These are phyloP conservation scores for Silurus lanzhouensis DNA, from an alignment of 2,797 vertebrate genomes.

Conservation along the genomic window DNA sequence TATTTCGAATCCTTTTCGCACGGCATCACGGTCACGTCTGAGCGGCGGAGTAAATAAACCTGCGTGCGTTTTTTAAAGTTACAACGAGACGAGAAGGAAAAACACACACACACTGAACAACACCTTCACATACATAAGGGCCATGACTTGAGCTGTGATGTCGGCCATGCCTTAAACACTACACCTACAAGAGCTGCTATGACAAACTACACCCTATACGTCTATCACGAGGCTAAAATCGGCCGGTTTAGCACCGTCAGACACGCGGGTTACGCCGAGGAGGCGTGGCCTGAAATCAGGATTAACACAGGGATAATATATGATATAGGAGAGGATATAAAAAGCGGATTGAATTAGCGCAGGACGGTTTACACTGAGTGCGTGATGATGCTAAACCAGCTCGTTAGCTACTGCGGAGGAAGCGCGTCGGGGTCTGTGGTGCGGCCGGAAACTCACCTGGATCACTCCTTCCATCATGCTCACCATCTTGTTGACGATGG, in stretches of 20 bases:
- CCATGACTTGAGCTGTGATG: constrained; percentile 16
- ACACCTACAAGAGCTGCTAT: constrained; percentile 30
- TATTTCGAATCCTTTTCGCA: background rate
- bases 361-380: too few relatives aligned
- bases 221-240: too few relatives aligned
- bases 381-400: background rate
- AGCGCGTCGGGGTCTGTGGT: too few relatives aligned
- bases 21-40: constrained; percentile 31
- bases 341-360: too few relatives aligned
- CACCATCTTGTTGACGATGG: constrained; percentile 99
- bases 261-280: background rate
- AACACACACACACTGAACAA: constrained; percentile 23
- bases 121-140: background rate
- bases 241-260: background rate
- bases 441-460: constrained; percentile 82
- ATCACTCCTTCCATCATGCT: constrained; percentile 99
- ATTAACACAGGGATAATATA: too few relatives aligned
- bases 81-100: background rate
- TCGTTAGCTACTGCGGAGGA: background rate
- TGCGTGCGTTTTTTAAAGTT: background rate
- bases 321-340: too few relatives aligned
- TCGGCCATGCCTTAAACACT: constrained; percentile 31
- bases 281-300: background rate
- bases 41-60: constrained; percentile 42
- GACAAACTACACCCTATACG: constrained; percentile 2